phyloP scores from a whole-genome alignment of 2,888 invertebrate species.

The Eretmocerus hayati region DNA sequence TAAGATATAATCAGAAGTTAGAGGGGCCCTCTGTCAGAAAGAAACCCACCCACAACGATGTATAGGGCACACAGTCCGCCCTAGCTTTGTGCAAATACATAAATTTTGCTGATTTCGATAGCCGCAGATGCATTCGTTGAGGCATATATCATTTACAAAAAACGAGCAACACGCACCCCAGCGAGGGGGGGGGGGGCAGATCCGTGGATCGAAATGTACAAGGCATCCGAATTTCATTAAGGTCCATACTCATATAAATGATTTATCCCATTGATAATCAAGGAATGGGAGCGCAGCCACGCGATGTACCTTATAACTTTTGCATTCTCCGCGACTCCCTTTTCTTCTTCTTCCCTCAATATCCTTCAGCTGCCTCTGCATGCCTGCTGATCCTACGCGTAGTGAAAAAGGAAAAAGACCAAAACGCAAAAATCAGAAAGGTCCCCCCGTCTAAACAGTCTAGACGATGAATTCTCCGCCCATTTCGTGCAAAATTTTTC shows the following conservation, averaged over 20 bases:
- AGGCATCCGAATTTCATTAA: slow-evolving; percentile 20
- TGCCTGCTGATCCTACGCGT: neutral
- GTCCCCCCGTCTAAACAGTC: slow-evolving; percentile 17
- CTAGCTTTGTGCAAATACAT: slow-evolving; percentile 18
- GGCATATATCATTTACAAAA: slow-evolving; percentile 14
- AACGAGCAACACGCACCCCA: neutral
- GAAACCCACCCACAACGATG: slow-evolving; percentile 13
- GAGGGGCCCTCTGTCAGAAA: neutral
- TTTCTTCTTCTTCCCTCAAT: neutral
- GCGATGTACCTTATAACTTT: slow-evolving; percentile 10
- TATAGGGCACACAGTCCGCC: slow-evolving; percentile 4
- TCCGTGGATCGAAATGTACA: too few species aligned
- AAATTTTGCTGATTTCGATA: slow-evolving; percentile 17
- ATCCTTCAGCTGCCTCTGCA: neutral
- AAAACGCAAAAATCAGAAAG: slow-evolving; percentile 2
- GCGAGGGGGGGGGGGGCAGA: neutral
- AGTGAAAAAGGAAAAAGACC: neutral
- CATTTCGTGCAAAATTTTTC: slow-evolving; percentile 6
- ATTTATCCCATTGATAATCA: slow-evolving; percentile 22
- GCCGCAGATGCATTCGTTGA: slow-evolving; percentile 2
- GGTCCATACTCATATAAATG: slow-evolving; percentile 15
- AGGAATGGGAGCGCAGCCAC: slow-evolving; percentile 10
- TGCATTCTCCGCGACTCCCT: slow-evolving; percentile 3
- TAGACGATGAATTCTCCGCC: slow-evolving; percentile 23
- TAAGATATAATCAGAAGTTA: too few species aligned